Base-by-base conservation (phyloP, 1,140 invertebrate species). In the Orchesella cincta region DNA sequence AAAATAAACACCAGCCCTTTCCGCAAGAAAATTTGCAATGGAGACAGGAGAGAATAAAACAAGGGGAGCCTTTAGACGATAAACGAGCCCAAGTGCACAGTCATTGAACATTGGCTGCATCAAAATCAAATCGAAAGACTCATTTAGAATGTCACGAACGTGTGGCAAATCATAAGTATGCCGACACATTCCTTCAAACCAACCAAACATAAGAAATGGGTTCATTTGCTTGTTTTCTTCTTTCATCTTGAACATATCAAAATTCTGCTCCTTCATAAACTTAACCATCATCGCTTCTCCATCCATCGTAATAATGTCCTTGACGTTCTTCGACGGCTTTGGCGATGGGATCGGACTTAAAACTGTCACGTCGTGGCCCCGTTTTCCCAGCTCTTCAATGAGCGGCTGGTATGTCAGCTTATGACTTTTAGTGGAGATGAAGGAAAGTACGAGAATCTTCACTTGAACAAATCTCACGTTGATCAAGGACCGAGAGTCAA, bases 21-120 rank as follows among this genome's bases (percentile, higher is more conserved):
- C 84, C 36, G 87, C 87, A 71, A 88, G 86, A 88, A 89, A 92
- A 16, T 89, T 86, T 86, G 90, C 88, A 31, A 89, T 76, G 2
- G 87, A 84, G 54, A 88, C 88, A 1, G 90, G 88, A 77, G 86
- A 87, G 12, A 89, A 80, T 0, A 87, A 85, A 1, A 93, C 88
- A 3, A 90, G 86, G 0, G 91, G 92, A 1, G 88, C 88, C 73
- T 89, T 85, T 2, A 76, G 16, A 29, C 26, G 5, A 26, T 76
- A 29, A 51, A 52, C 29, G 20, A 76, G 8, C 39, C 75, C 75
- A 0, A 76, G 23, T 1, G 39, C 62, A 52, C 75, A 76, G 1
- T 76, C 75, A 23, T 76, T 76, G 31, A 76, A 76, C 23, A 76
- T 20, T 0, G 75, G 75, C 16, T 76, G 52, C 0, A 76, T 3